Base-by-base conservation (phyloP, 2,113 vertebrate genomes). In the Progne subis region DNA sequence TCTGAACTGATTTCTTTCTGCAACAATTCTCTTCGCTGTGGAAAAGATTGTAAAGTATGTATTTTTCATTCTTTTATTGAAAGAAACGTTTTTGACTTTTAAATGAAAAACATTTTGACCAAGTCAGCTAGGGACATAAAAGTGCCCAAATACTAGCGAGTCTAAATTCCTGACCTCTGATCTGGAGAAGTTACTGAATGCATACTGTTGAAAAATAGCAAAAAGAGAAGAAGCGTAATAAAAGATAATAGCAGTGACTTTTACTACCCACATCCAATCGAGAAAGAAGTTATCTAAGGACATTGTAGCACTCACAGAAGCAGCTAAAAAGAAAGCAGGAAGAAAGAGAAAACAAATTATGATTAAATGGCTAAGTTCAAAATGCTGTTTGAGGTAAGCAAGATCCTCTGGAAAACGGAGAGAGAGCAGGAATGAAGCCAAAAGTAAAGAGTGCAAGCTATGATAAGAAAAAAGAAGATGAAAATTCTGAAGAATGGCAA, bases 261-360 rank as follows among this genome's bases (percentile, higher is more conserved):
- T 82, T 92, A 29, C 90, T 96, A 68, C 76, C 64, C 90, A 83
- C 60, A 60, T 86, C 65, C 41, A 86, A 37, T 88, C 25, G 31
- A 91, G 68, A 80, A 52, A 83, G 72, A 86, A 93, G 93, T 93
- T 95, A 95, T 90, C 56, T 91, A 81, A 96, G 90, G 95, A 95
- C 92, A 88, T 9, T 61, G 39, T 84, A 80, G 43, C 18, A 49
- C 64, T 86, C 31, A 44, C 18, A 90, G 82, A 84, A 90, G 50
- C 60, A 69, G 71, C 32, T 87, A 50, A 87, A 91, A 90, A 55
- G 78, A 90, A 94, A 90, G 76, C 64, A 78, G 44, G 60, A 77
- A 20, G 72, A 95, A 91, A 86, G 44, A 81, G 60, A 88, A 95
- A 93, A 93, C 67, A 95, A 91, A 90, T 76, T 55, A 34, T 74